A percentile compares a stretch with the other conserved stretches of the same genome.
Conservation (phyloP, 2,113 vertebrate genomes). For the Procavia capensis region DNA sequence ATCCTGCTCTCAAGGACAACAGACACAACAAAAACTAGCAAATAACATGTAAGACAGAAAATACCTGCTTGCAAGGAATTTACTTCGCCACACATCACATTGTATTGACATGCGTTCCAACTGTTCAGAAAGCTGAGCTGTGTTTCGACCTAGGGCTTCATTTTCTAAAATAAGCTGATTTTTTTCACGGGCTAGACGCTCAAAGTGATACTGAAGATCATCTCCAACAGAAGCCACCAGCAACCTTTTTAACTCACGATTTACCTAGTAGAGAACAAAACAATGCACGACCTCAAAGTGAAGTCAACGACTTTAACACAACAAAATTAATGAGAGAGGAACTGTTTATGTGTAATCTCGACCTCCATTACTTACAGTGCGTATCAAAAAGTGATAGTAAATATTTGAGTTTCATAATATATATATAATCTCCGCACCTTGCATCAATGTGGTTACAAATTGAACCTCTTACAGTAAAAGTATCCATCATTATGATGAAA, state of each 20-base stretch:
- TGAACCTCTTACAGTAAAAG: background rate
- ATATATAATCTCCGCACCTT: background rate
- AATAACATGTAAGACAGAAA: background rate
- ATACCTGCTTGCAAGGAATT: slow-evolving; percentile 98
- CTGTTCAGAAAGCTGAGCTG: slow-evolving; percentile 93
- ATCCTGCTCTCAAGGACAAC: background rate
- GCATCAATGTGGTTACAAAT: background rate
- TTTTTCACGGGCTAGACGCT: slow-evolving; percentile 95
- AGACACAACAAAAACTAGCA: background rate
- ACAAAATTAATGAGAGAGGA: slow-evolving; percentile 8
- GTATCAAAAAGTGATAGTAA: background rate
- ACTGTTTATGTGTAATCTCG: background rate
- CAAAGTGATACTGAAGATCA: slow-evolving; percentile 98
- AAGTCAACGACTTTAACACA: background rate
- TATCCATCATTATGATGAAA: background rate
- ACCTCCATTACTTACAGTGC: background rate
- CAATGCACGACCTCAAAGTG: background rate
- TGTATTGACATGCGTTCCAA: slow-evolving; percentile 98
- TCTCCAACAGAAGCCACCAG: slow-evolving; percentile 97
- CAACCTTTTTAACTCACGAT: slow-evolving; percentile 97
- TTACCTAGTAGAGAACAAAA: slow-evolving; percentile 89
- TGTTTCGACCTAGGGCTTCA: slow-evolving; percentile 90
- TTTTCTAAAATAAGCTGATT: slow-evolving; percentile 97
- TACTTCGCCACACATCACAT: slow-evolving; percentile 99
- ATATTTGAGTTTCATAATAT: background rate